Base-by-base conservation (phyloP, 1,140 invertebrate species). In the Portunus trituberculatus region DNA sequence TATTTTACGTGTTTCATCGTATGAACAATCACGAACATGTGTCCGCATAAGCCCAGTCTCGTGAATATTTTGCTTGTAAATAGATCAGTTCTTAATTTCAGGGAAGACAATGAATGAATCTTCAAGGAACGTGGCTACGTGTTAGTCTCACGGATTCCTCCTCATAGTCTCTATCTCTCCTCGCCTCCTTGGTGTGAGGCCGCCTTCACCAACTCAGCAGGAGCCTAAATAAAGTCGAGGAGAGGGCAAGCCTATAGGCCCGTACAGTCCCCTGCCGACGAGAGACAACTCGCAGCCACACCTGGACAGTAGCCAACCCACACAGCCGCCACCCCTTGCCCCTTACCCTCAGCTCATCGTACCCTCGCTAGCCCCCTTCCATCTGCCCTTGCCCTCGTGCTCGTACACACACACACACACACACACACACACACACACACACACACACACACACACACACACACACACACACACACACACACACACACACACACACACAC, bases 251-350 rank as follows among this genome's bases (percentile, higher is more conserved):
- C 20, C 20, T n/a, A 25, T n/a, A 25, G 67, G 67, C 67, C 67
- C 67, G 20, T n/a, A 76, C 67, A 76, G 67, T 76, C 67, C 67
- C 67, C 67, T n/a, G 67, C 67, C 67, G 67, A 76, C 67, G 67
- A 76, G 90, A 67, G 46, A 91, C 90, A 45, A 67, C 90, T 31
- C 39, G n/a, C 46, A 92, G 59, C 67, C 91, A 32, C 91, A 20
- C 28, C 59, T 92, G 91, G 91, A 82, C 91, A 82, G 91, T 46
- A 83, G 76, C 91, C 82, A 93, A 93, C 76, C 76, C 82, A 93
- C 82, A 93, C 39, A 32, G n/a, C 10, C n/a, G 4, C 67, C 45
- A 28, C 45, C n/a, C 89, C 48, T 31, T 48, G 25, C 89, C 39
- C 48, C 28, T 8, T 12, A 20, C 46, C 12, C 46, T 59, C 14